Evolutionary conservation across 2,888 invertebrate genomes (phyloP), one percentile per base, ranked within the genome.

Genomic region (Camponotus fellah): DNA sequence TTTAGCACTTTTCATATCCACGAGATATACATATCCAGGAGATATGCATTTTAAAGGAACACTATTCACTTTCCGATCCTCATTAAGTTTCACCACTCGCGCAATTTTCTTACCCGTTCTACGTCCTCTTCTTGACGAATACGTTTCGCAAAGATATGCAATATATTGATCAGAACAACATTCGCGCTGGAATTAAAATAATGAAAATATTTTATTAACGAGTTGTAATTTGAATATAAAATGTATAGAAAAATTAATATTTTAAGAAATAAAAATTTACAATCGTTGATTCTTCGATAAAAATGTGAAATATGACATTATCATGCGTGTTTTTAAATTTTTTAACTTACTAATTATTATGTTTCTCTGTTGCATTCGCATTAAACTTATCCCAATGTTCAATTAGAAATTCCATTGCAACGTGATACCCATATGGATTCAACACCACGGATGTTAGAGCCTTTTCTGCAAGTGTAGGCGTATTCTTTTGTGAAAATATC

Each of bases 51-150:
- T 46, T 26, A 46, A 60, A 2, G 43, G 43, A 69, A 34, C 21
- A 6, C 14, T 60, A 69, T 79, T 60, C 8, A 12, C 58, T 77
- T 77, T 69, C 12, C 60, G 37, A 60, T 72, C 2, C 72, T 60
- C 46, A 26, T 79, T 49, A 72, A 80, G n/a, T 62, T 72, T 56
- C 65, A 69, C 34, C 34, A 58, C n/a, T 81, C 37, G 56, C 12
- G 62, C 46, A 85, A 86, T 85, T 76, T 80, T 58, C 80, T 62
- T 76, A 86, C 86, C 86, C 71, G 77, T 80, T 80, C 64, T 49
- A 85, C 26, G 21, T 86, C 75, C 32, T 83, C 72, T 46, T 80
- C 58, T 60, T 66, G 83, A 53, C 64, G 83, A 83, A 86, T 83
- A n/a, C 26, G n/a, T n/a, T 17, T 64, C 26, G 46, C 12, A 34